These are phyloP conservation scores for Campoplex nolae DNA, from an alignment of 2,888 invertebrate genomes.

Conservation along the genomic window DNA sequence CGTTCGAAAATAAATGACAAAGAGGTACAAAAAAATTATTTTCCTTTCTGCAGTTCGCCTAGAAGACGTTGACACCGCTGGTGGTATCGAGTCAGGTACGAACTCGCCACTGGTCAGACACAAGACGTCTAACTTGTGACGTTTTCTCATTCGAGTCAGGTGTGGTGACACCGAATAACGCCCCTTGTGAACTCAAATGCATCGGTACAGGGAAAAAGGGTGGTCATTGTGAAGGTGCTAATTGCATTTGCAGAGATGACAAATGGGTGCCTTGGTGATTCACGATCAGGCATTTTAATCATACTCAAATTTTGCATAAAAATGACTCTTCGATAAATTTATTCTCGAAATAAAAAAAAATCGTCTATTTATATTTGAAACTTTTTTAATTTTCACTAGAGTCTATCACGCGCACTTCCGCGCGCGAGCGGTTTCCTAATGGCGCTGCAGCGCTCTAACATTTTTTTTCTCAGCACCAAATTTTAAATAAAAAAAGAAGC, in stretches of 20 bases:
- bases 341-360: not conserved
- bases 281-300: not conserved
- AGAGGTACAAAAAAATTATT: not conserved
- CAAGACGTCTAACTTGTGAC: constrained; percentile 72
- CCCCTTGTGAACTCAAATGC: constrained; percentile 73
- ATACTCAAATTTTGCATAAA: not conserved
- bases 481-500: no score
- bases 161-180: constrained; percentile 70
- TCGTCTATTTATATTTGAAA: not conserved
- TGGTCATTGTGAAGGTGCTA: constrained; percentile 69
- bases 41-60: constrained; percentile 12
- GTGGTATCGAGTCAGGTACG: not conserved
- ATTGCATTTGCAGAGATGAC: constrained; percentile 71
- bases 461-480: no score
- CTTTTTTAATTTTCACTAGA: not conserved
- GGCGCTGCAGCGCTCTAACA: no score
- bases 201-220: constrained; percentile 70
- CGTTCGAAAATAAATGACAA: no score
- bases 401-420: no score
- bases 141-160: constrained; percentile 70
- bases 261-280: constrained; percentile 24
- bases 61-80: constrained; percentile 38
- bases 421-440: no score
- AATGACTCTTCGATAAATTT: not conserved
- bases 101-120: constrained; percentile 21